Base-by-base conservation (phyloP, 2,888 invertebrate genomes). In the Campopleginae sp. region DNA sequence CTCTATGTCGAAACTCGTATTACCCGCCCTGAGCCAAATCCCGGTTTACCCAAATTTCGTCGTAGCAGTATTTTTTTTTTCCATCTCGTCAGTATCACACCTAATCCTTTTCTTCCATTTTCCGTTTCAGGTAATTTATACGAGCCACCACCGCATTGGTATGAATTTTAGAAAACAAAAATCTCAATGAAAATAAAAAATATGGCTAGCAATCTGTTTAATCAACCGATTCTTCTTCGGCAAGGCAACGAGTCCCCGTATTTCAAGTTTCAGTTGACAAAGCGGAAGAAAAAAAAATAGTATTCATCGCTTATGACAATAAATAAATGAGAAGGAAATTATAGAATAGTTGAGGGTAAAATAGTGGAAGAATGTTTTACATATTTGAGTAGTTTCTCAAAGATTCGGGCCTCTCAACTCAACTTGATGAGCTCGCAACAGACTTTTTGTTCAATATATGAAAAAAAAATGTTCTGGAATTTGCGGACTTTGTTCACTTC, bases 361-460 rank as follows among this genome's bases (percentile, higher is more conserved):
- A n/a, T 1, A 19, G 0, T 54, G 54, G 10, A 27, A 58, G 23
- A 27, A 42, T 0, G 42, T 19, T 66, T 8, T 10, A 23, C 27
- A 65, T 38, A 42, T 42, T 66, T 19, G 8, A 66, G 2, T 23
- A 42, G 42, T n/a, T 12, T 7, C 19, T 66, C 14, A 12, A 33
- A 0, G 2, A 66, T 19, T 66, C 23, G n/a, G 42, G 19, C 4
- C 42, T n/a, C 12, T 42, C 38, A 42, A 63, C 19, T 66, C 19
- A 42, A 66, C 1, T 66, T 42, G 7, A 66, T 23, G 6, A 38
- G 19, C 17, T 33, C 17, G 63, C n/a, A 54, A 66, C 1, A 23
- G 19, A 66, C 42, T 38, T 66, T 42, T 38, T 8, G 19, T 33
- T 42, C 66, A 81, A 81, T 81, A 76, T 76, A 76, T 27, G 44